These are phyloP conservation scores for Hydropsyche betteni DNA, from an alignment of 2,888 invertebrate genomes.

Conservation along the genomic window DNA sequence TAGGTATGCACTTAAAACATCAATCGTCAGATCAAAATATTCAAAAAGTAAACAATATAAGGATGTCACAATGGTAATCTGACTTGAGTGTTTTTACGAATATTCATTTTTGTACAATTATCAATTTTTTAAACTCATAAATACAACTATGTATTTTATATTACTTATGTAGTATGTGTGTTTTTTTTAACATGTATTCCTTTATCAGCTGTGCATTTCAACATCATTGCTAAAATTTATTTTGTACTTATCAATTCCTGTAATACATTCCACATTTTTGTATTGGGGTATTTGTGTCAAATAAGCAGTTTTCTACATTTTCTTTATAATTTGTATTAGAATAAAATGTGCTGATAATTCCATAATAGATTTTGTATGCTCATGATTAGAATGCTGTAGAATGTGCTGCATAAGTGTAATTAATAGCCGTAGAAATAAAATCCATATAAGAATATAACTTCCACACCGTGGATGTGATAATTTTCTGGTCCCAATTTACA, in stretches of 20 bases:
- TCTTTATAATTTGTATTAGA: too few species aligned
- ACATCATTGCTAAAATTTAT: too few species aligned
- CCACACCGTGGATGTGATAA: conserved; percentile 30
- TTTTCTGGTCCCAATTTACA: conserved; percentile 56
- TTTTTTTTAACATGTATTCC: not conserved
- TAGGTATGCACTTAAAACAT: too few species aligned
- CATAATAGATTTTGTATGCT: too few species aligned
- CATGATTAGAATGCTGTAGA: too few species aligned
- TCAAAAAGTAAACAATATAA: too few species aligned
- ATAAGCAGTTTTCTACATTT: too few species aligned
- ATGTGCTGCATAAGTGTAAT: conserved; percentile 3
- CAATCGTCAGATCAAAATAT: too few species aligned
- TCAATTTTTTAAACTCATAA: not conserved
- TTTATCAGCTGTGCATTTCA: too few species aligned
- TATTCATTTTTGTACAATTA: not conserved
- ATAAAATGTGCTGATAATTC: too few species aligned
- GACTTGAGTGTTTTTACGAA: too few species aligned
- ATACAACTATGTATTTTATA: not conserved
- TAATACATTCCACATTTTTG: conserved; percentile 26
- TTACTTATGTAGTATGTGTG: not conserved
- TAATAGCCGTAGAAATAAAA: conserved; percentile 17
- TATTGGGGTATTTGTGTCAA: not conserved
- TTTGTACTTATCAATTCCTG: conserved; percentile 21
- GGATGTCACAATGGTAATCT: too few species aligned
- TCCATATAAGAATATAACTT: conserved; percentile 4